Percentiles rank a stretch among this genome's conserved stretches.
These are phyloP conservation scores for Tricholauxania praeusta DNA, from an alignment of 2,888 invertebrate species.

Conservation along the genomic window DNA sequence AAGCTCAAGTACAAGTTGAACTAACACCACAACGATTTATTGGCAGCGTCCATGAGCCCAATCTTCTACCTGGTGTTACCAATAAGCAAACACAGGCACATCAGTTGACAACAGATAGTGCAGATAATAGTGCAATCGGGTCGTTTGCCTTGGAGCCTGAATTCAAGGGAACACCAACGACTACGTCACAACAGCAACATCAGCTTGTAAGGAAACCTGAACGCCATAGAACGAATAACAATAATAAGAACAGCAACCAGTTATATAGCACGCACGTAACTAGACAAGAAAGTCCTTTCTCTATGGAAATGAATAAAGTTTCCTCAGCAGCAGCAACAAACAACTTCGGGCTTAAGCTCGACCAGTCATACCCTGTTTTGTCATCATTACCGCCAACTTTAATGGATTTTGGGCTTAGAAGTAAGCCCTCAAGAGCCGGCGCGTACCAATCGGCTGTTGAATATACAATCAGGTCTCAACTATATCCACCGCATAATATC, in stretches of 20 bases:
- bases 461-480: too few species aligned
- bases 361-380: too few species aligned
- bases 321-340: too few species aligned
- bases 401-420: too few species aligned
- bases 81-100: background rate
- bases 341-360: too few species aligned
- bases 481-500: too few species aligned
- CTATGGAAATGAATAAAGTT: background rate
- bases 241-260: background rate
- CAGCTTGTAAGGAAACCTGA: background rate
- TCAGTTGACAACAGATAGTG: background rate
- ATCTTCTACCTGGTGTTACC: background rate
- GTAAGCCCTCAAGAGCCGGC: too few species aligned
- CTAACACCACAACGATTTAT: conserved; percentile 55
- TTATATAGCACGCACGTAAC: background rate
- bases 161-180: too few species aligned
- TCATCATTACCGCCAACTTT: too few species aligned
- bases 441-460: too few species aligned
- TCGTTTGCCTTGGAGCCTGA: conserved; percentile 29
- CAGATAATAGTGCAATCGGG: conserved; percentile 13
- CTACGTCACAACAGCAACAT: background rate
- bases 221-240: background rate
- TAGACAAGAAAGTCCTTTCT: background rate
- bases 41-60: conserved; percentile 10
- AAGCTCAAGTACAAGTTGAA: conserved; percentile 58